Conservation (phyloP, 92 coral and sea anemone species). For the Porites divaricata region DNA sequence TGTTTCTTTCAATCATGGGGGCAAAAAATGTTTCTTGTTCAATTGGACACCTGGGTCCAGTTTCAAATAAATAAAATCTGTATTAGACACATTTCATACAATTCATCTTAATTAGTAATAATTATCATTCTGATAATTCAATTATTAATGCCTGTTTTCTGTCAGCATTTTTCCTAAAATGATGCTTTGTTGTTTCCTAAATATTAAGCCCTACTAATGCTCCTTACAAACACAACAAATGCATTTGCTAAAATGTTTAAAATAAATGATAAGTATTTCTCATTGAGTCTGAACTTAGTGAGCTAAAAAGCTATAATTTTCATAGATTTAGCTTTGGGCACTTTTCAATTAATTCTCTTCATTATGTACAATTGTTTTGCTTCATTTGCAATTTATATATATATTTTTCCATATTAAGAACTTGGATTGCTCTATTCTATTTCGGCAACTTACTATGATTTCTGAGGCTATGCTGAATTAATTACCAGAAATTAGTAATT, state of each 20-base stretch:
- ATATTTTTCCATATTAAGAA: too few species aligned
- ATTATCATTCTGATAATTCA: constrained; percentile 13
- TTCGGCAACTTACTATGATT: too few species aligned
- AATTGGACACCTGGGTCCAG: constrained; percentile 26
- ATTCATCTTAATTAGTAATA: constrained; percentile 31
- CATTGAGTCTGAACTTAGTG: neutral
- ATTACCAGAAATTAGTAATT: too few species aligned
- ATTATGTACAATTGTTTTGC: too few species aligned
- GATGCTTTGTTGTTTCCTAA: neutral
- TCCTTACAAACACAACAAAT: neutral
- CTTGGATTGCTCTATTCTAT: too few species aligned
- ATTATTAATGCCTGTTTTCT: neutral
- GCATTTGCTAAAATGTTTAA: constrained; percentile 6
- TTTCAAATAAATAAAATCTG: constrained; percentile 45
- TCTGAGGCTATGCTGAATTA: too few species aligned
- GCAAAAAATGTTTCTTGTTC: constrained; percentile 28
- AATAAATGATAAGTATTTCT: neutral
- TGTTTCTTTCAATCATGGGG: neutral
- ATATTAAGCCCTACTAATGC: neutral
- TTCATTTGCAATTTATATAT: too few species aligned
- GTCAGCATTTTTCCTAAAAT: neutral
- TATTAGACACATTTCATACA: constrained; percentile 40
- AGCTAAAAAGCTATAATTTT: neutral
- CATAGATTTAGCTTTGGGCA: neutral
- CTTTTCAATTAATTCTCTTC: too few species aligned